Evolutionary conservation across 2,797 vertebrate species (phyloP).

Genomic region (Benthosema pterotum): DNA sequence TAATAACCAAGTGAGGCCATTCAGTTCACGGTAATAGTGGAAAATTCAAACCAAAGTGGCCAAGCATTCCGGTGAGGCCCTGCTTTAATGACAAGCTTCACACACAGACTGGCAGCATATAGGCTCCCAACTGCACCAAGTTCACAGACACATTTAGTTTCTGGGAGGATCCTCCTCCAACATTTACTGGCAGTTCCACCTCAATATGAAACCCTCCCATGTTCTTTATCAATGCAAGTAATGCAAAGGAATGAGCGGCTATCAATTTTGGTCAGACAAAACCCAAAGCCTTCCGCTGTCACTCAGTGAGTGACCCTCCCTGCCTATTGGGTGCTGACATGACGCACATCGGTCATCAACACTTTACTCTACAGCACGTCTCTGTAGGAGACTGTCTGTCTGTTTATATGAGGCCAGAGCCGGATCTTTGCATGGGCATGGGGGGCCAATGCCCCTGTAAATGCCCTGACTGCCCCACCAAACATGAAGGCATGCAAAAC

Average conservation of each 20-base stretch:
- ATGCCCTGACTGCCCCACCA: no score
- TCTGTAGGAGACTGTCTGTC: not conserved
- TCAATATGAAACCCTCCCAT: conserved; percentile 26
- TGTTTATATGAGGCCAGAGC: not conserved
- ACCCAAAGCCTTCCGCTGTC: conserved; percentile 41
- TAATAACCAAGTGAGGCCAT: conserved; percentile 12
- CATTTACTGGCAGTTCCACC: conserved; percentile 16
- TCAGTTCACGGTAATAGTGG: conserved; percentile 1
- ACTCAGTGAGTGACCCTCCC: conserved; percentile 33
- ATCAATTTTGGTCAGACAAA: conserved; percentile 63
- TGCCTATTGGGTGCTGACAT: not conserved
- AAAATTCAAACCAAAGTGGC: not conserved
- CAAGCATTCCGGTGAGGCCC: conserved; percentile 1
- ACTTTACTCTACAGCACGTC: conserved; percentile 17
- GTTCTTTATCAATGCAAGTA: conserved; percentile 33
- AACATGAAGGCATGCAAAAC: no score
- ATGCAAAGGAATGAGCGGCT: conserved; percentile 46
- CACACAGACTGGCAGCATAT: not conserved
- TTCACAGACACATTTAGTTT: not conserved
- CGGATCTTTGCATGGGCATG: no score
- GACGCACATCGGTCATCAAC: not conserved
- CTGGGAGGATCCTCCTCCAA: not conserved
- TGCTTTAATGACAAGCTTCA: not conserved
- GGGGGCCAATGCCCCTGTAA: no score
- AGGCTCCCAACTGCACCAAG: not conserved